Evolutionary conservation across 1,140 invertebrate species (phyloP).

Genomic region (Adoxophyes honmai): DNA sequence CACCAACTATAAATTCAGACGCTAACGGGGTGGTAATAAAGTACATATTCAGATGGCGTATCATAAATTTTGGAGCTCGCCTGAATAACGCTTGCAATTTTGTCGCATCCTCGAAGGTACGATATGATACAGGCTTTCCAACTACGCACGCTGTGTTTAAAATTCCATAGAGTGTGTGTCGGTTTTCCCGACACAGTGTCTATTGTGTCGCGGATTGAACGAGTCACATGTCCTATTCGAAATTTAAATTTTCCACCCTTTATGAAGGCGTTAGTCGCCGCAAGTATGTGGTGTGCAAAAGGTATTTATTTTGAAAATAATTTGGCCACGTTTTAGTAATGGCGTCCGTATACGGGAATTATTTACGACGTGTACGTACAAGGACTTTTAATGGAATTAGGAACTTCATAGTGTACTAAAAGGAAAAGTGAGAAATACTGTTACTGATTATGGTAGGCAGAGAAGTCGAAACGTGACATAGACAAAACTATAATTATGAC

Average conservation of each 20-base stretch:
- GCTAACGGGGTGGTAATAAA: not conserved
- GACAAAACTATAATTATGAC: too few species aligned
- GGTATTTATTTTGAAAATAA: conserved; percentile 11
- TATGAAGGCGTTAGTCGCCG: conserved; percentile 12
- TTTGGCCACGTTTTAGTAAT: not conserved
- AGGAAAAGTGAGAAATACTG: too few species aligned
- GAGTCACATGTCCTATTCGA: not conserved
- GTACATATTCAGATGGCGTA: not conserved
- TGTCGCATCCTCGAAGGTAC: conserved; percentile 10
- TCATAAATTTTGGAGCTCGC: conserved; percentile 2
- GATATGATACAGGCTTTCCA: not conserved
- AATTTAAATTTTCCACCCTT: conserved; percentile 16
- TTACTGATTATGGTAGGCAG: too few species aligned
- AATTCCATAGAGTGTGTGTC: too few species aligned
- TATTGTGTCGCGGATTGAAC: not conserved
- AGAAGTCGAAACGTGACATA: too few species aligned
- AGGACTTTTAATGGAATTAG: too few species aligned
- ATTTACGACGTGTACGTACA: too few species aligned
- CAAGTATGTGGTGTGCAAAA: conserved; percentile 10
- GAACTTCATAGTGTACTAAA: too few species aligned
- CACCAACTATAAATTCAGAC: not conserved
- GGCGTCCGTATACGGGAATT: too few species aligned
- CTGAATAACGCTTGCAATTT: conserved; percentile 10
- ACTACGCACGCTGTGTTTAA: not conserved
- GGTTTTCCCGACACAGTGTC: not conserved